phyloP scores from a whole-genome alignment of 64 coral and sea anemone species.

The Astreopora myriophthalma region DNA sequence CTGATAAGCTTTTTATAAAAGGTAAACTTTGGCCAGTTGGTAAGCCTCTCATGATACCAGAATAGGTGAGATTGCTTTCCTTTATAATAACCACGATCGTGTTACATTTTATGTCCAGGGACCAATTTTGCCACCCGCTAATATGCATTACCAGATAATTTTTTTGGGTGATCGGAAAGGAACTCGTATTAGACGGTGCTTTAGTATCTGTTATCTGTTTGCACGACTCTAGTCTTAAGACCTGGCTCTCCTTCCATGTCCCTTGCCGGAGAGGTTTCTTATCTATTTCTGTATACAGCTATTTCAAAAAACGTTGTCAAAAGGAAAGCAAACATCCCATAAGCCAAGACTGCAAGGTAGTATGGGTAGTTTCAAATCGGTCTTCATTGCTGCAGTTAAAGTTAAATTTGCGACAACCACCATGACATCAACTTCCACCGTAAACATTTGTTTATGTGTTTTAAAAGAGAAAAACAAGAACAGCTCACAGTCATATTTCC shows the following conservation, averaged over 20 bases:
- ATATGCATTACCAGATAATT: not conserved
- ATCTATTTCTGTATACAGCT: not conserved
- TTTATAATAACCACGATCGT: not conserved
- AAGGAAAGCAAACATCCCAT: no score
- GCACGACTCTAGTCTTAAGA: not conserved
- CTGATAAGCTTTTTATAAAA: constrained; percentile 6
- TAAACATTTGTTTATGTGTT: no score
- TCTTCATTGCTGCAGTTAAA: no score
- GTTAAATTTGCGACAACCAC: no score
- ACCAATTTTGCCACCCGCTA: not conserved
- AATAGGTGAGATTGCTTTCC: not conserved
- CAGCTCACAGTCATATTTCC: no score
- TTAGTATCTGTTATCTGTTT: not conserved
- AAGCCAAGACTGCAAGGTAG: no score
- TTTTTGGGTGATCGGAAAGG: not conserved
- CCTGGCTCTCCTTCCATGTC: not conserved
- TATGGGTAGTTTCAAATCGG: no score
- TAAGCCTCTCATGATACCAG: not conserved
- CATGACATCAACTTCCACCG: no score
- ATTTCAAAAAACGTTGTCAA: no score
- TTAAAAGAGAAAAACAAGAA: no score
- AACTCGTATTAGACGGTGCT: not conserved
- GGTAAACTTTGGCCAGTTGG: constrained; percentile 16
- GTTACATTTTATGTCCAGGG: not conserved
- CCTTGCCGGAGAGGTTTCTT: not conserved